Base-by-base conservation (phyloP, 1,140 invertebrate genomes). In the Rhizoglyphus robini region DNA sequence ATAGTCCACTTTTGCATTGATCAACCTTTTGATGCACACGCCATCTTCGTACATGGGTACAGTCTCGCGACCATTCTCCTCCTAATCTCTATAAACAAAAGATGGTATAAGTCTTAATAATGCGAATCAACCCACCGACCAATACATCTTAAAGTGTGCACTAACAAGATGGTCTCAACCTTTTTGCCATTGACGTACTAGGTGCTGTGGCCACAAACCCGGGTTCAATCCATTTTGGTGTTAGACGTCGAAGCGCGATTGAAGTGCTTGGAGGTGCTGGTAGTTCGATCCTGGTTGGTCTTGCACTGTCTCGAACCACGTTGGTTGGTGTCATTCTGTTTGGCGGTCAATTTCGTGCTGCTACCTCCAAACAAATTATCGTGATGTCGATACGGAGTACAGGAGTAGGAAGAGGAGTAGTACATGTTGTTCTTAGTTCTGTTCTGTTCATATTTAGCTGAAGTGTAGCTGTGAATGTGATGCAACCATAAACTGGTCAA, bases 21-120 rank as follows among this genome's bases (percentile, higher is more conserved):
- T 88, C 79, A 88, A 91, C 82, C 90, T 91, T 72, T 89, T 91
- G 80, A 88, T 96, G 62, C 97, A 79, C 68, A 94, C 84, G 74
- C 96, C 95, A 74, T 99, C 95, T 79, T 98, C 95, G 75, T 88
- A 90, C 65, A 90, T 86, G 81, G 93, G 90, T 65, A 96, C 86
- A 15, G 91, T 98, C 78, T 97, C 93, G 73, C 86, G 86, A 64
- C 93, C 93, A 77, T 96, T 93, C 76, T 97, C 94, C n/a, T n/a
- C n/a, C 70, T 81, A 81, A 51, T 96, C 84, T 75, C 92, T 96
- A 70, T 20, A 80, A 66, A 79, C 78, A 70, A 36, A 18, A 62
- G 18, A 27, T 41, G n/a, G 20, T 58, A 34, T 58, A 25, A 2
- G 15, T 15, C 18, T 62, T 23, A 4, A n/a, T n/a, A n/a, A 8